Conservation (phyloP, 2,888 invertebrate genomes). For the Alloplasta piceator region DNA sequence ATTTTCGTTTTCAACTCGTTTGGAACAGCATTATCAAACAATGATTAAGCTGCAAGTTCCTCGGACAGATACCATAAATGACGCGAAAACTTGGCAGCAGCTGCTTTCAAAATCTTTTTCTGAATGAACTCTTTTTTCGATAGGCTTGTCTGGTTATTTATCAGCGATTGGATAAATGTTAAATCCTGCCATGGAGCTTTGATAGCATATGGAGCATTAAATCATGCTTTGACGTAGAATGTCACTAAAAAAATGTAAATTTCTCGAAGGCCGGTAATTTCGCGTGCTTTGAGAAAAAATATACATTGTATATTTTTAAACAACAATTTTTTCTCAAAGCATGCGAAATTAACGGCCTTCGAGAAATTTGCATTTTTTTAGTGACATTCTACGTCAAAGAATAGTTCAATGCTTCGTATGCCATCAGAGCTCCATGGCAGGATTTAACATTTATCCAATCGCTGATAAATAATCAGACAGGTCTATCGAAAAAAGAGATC, state of each 20-base stretch:
- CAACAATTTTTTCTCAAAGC: background rate
- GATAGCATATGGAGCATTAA: slow-evolving; percentile 10
- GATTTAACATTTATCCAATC: slow-evolving; percentile 13
- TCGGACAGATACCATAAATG: slow-evolving; percentile 47
- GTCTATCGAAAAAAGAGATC: slow-evolving; percentile 11
- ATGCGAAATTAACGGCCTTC: slow-evolving; percentile 7
- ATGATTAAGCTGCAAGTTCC: slow-evolving; percentile 16
- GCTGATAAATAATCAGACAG: slow-evolving; percentile 9
- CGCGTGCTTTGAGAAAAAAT: background rate
- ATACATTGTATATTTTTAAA: too few relatives aligned
- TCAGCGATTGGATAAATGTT: slow-evolving; percentile 1
- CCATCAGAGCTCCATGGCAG: slow-evolving; percentile 23
- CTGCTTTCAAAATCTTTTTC: slow-evolving; percentile 24
- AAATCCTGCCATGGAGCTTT: slow-evolving; percentile 28
- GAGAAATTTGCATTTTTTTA: slow-evolving; percentile 28
- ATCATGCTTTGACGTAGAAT: slow-evolving; percentile 4
- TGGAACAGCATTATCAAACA: slow-evolving; percentile 29
- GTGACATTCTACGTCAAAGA: background rate
- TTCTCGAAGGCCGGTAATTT: slow-evolving; percentile 15
- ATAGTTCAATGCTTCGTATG: slow-evolving; percentile 13
- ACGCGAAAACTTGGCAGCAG: slow-evolving; percentile 22
- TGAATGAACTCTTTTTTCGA: slow-evolving; percentile 3
- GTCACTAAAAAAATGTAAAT: slow-evolving; percentile 20
- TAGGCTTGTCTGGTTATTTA: slow-evolving; percentile 11
- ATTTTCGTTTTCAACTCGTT: slow-evolving; percentile 1